Evolutionary conservation across 2,888 invertebrate species (phyloP), one percentile per base, ranked within the genome.

Genomic region (Falcaria lacertinaria): DNA sequence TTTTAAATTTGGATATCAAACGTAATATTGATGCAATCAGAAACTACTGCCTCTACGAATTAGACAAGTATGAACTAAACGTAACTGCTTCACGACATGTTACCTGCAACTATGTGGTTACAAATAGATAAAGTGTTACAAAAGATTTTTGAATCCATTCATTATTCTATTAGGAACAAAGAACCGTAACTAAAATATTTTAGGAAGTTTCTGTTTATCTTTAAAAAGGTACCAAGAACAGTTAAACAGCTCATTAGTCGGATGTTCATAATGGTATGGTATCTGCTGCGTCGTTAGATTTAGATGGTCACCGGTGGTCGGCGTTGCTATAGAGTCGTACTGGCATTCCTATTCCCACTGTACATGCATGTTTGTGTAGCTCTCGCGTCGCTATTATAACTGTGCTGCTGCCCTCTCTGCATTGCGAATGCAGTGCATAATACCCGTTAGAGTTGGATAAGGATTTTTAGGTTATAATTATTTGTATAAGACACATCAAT

Each of bases 331-430:
- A 22, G 22, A 47, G 55, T 52, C 56, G 56, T 50, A 36, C 52
- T 51, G 50, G 48, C 58, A 59, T 60, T 60, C 50, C 56, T 68
- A 74, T 75, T 71, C 71, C 67, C 48, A 58, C 65, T 54, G 64
- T 64, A 59, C 64, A 22, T 22, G 25, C 13, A 37, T 37, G 61
- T n/a, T n/a, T n/a, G n/a, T 64, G 52, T 52, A 64, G 53, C 48
- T 63, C 66, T n/a, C n/a, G n/a, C 71, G 70, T 58, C 64, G 60
- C 60, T 69, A 71, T 70, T 69, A 59, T 74, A 76, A 78, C 76
- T 66, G 77, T 76, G 64, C 47, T 48, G 50, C 56, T 54, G 51
- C 47, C 48, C 51, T 14, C 17, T 13, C 22, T 57, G 48, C 52
- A 50, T 45, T 42, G 33, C 40, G 45, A 60, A 58, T 52, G 50